A percentile compares a stretch with the other conserved stretches of the same genome.
These are phyloP conservation scores for Tetramorium alpestre DNA, from an alignment of 1,140 invertebrate genomes.

Conservation along the genomic window DNA sequence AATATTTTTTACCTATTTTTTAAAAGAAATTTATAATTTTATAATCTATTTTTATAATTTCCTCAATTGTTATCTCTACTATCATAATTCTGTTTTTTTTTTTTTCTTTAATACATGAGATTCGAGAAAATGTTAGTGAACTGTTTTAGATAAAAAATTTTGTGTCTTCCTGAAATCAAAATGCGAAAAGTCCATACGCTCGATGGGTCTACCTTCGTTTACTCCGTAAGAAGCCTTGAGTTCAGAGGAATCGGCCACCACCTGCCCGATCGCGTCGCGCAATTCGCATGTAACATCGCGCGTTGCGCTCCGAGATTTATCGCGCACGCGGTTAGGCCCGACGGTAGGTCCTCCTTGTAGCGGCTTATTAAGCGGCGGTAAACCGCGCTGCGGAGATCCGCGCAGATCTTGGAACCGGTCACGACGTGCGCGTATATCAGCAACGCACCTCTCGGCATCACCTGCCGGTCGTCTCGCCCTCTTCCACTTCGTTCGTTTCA, in stretches of 20 bases:
- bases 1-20: neutral
- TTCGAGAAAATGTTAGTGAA: neutral
- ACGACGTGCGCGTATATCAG: constrained; percentile 57
- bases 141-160: neutral
- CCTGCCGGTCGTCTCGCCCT: constrained; percentile 58
- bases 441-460: constrained; percentile 64
- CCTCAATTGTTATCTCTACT: neutral
- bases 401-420: constrained; percentile 74
- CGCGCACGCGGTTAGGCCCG: constrained; percentile 47
- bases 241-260: constrained; percentile 52
- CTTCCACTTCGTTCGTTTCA: constrained; percentile 1
- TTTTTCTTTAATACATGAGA: neutral
- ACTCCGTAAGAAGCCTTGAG: neutral
- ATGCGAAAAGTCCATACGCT: neutral
- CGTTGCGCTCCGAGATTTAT: constrained; percentile 75
- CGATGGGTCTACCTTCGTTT: neutral
- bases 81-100: neutral
- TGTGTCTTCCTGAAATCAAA: neutral
- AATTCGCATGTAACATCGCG: constrained; percentile 63
- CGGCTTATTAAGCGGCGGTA: constrained; percentile 80
- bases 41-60: neutral
- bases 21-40: neutral
- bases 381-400: constrained; percentile 66
- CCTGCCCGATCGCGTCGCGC: constrained; percentile 48
- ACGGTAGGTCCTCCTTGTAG: constrained; percentile 72